Percentiles rank a stretch among this genome's conserved stretches.
Conservation (phyloP, 2,888 invertebrate genomes). For the Drosophila kambysellisi region DNA sequence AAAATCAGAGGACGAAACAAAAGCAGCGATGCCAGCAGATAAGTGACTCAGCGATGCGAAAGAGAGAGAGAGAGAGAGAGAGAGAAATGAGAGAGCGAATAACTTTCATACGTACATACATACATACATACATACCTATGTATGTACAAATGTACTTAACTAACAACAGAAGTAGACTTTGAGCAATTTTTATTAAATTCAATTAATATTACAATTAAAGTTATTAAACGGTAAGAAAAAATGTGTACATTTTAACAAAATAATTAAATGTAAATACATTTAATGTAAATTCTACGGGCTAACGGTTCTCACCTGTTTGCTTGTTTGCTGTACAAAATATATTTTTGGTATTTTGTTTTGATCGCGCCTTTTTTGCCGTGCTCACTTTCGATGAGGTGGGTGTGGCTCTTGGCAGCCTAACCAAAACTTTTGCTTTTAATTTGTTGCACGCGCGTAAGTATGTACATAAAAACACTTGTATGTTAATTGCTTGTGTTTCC, state of each 20-base stretch:
- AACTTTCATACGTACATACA: background rate
- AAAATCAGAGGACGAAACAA: conserved; percentile 23
- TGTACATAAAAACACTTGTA: background rate
- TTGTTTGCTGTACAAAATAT: conserved; percentile 25
- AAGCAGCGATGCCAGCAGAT: background rate
- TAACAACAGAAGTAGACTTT: background rate
- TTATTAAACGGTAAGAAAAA: background rate
- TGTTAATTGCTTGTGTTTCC: conserved; percentile 3
- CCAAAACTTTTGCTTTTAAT: conserved; percentile 20
- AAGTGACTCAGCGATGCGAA: conserved; percentile 33
- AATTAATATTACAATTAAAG: background rate
- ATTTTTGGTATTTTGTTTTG: conserved; percentile 59
- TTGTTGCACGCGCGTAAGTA: conserved; percentile 4
- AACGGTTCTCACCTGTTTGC: conserved; percentile 30
- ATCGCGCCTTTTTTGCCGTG: conserved; percentile 48
- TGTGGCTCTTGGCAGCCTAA: conserved; percentile 12
- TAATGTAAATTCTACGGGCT: no score
- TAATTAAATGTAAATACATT: background rate
- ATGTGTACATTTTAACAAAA: background rate
- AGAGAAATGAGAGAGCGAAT: background rate
- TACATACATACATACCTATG: background rate
- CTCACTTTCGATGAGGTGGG: conserved; percentile 13
- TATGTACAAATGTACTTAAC: background rate
- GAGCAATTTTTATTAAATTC: background rate
- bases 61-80: conserved; percentile 2